phyloP scores from a whole-genome alignment of 2,888 invertebrate species.

The Eilema depressum region DNA sequence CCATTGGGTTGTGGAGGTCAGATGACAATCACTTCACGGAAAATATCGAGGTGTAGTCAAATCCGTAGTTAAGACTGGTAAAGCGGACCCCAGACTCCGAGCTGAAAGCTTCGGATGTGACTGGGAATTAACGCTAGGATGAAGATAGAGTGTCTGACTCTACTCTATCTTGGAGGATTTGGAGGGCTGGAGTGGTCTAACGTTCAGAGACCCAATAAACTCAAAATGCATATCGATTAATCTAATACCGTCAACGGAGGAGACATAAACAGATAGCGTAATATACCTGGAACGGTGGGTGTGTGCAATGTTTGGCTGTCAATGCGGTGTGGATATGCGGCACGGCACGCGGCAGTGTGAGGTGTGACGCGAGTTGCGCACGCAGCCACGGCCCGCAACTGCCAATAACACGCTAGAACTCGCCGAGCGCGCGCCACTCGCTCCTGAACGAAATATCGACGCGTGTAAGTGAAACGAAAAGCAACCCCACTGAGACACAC shows the following conservation, averaged over 20 bases:
- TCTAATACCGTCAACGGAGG: conserved; percentile 3
- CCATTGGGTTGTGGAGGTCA: too few species aligned
- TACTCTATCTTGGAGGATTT: too few species aligned
- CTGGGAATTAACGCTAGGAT: too few species aligned
- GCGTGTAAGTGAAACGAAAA: conserved; percentile 59
- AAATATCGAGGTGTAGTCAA: too few species aligned
- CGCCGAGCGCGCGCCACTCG: conserved; percentile 71
- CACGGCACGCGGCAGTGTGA: conserved; percentile 30
- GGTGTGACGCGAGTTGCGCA: conserved; percentile 62
- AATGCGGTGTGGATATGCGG: conserved; percentile 55
- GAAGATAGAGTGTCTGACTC: too few species aligned
- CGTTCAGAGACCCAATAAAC: not conserved
- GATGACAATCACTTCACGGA: too few species aligned
- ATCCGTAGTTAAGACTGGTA: too few species aligned
- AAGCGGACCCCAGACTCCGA: too few species aligned
- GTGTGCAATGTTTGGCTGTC: conserved; percentile 46
- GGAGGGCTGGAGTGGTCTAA: not conserved
- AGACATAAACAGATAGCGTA: conserved; percentile 16
- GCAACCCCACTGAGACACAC: conserved; percentile 55
- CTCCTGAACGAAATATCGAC: conserved; percentile 69
- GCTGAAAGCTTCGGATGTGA: too few species aligned
- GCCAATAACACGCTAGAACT: conserved; percentile 72
- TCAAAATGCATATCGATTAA: not conserved
- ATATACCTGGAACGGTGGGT: conserved; percentile 37
- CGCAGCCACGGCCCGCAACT: conserved; percentile 62